Percentiles rank a stretch among this genome's conserved stretches.
These are phyloP conservation scores for Opisthocomus hoazin DNA, from an alignment of 2,113 vertebrate genomes.

Conservation along the genomic window DNA sequence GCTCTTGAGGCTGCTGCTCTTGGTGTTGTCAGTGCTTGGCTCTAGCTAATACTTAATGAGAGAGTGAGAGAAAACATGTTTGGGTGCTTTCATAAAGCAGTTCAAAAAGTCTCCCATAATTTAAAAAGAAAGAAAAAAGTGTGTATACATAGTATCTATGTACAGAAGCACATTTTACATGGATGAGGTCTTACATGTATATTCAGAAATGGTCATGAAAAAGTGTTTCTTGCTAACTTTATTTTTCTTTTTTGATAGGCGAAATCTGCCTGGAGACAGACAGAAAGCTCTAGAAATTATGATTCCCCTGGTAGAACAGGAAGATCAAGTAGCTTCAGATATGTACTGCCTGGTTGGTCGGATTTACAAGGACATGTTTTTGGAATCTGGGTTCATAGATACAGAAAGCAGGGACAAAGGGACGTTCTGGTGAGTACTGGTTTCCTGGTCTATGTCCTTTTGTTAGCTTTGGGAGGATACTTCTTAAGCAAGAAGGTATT, in stretches of 20 bases:
- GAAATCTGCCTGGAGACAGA: conserved; percentile 88
- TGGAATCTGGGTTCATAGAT: conserved; percentile 91
- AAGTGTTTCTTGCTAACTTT: not conserved
- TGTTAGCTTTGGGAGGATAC: not conserved
- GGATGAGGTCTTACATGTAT: not conserved
- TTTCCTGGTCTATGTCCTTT: not conserved
- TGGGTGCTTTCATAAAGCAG: not conserved
- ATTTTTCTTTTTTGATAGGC: conserved; percentile 66
- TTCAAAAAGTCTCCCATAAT: not conserved
- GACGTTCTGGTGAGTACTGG: conserved; percentile 81
- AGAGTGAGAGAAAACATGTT: not conserved
- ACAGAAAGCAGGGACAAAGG: conserved; percentile 87
- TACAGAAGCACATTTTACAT: not conserved
- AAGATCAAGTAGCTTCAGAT: conserved; percentile 93
- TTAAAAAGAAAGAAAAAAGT: not conserved
- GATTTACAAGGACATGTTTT: conserved; percentile 95
- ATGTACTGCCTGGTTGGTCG: conserved; percentile 96
- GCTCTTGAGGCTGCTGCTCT: not conserved
- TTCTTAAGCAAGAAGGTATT: not conserved
- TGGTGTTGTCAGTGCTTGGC: not conserved
- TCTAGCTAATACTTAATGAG: not conserved
- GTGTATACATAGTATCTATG: not conserved
- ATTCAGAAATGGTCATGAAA: not conserved
- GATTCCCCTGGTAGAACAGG: conserved; percentile 87
- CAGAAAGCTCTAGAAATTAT: conserved; percentile 93